Base-by-base conservation (phyloP, 2,113 vertebrate species). In the Saguinus imperator region DNA sequence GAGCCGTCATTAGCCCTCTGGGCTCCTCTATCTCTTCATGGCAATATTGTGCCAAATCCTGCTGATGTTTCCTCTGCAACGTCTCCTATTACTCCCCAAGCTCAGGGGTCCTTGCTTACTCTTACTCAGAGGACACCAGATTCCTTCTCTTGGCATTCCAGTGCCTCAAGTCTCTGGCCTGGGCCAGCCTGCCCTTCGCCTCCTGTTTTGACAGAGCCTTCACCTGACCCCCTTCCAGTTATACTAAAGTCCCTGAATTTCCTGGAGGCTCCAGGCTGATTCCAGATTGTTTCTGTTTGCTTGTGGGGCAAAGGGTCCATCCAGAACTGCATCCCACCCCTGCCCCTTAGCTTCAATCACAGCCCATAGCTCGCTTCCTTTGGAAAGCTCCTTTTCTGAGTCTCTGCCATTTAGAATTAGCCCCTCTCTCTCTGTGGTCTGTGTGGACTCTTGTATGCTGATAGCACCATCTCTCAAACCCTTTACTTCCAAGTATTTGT, bases 361-460 rank as follows among this genome's bases (percentile, higher is more conserved):
- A 76, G 10, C 3, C 18, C 1, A 8, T n/a, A 8, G n/a, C 1
- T 35, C 20, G 3, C 17, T 37, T 43, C 40, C 13, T 52, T 16
- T 29, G 0, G 11, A 21, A 61, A 87, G 16, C 6, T 40, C 61
- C 61, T 35, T n/a, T 50, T 48, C 29, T 2, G 40, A 18, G 21
- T 23, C n/a, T 80, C 50, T 8, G 21, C 7, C 11, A 2, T 64
- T 7, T 20, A 4, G 48, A 43, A 45, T 3, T 10, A 7, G 83
- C 23, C 40, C 14, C 48, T 5, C 9, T 37, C 8, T 37, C 66
- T 40, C 2, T 1, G 1, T 23, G 57, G 20, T 37, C 48, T 2
- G 0, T 0, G 0, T 25, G 76, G 40, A 45, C 48, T 50, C 57
- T 16, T 3, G 3, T 0, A 0, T 11, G 68, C 35, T 10, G 43